These are phyloP conservation scores for Samia ricini DNA, from an alignment of 1,140 invertebrate genomes.

Conservation along the genomic window DNA sequence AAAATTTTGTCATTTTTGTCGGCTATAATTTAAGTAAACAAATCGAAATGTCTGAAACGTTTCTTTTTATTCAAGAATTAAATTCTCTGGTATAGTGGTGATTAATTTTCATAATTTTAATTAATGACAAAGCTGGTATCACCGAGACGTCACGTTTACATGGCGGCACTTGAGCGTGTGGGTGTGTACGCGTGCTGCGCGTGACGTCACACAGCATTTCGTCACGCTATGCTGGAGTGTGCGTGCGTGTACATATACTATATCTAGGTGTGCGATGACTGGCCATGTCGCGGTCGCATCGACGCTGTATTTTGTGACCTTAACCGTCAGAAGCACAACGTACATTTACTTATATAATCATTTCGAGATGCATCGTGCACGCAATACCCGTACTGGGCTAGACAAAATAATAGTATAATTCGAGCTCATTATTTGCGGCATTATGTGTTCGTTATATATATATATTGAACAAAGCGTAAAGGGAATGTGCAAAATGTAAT, in stretches of 20 bases:
- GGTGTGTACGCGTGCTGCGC: constrained; percentile 60
- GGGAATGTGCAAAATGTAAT: no score
- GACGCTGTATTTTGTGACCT: constrained; percentile 75
- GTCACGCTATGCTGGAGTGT: constrained; percentile 38
- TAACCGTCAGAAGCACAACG: constrained; percentile 51
- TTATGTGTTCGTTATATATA: no score
- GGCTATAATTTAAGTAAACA: no score
- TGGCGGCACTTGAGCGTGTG: constrained; percentile 45
- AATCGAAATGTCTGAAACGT: no score
- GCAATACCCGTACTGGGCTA: neutral
- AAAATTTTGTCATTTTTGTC: no score
- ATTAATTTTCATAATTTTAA: neutral
- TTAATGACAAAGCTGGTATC: neutral
- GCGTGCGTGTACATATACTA: constrained; percentile 9
- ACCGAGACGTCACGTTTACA: constrained; percentile 42
- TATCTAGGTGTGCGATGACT: constrained; percentile 39
- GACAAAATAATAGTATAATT: neutral
- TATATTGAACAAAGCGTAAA: no score
- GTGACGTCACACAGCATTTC: constrained; percentile 65
- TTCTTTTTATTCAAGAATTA: no score
- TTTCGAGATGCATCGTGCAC: constrained; percentile 4
- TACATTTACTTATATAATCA: constrained; percentile 56
- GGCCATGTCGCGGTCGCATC: constrained; percentile 32
- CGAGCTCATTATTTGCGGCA: no score
- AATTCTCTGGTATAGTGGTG: no score